Evolutionary conservation across 2,797 vertebrate genomes (phyloP).

Genomic region (Oreochromis mossambicus): DNA sequence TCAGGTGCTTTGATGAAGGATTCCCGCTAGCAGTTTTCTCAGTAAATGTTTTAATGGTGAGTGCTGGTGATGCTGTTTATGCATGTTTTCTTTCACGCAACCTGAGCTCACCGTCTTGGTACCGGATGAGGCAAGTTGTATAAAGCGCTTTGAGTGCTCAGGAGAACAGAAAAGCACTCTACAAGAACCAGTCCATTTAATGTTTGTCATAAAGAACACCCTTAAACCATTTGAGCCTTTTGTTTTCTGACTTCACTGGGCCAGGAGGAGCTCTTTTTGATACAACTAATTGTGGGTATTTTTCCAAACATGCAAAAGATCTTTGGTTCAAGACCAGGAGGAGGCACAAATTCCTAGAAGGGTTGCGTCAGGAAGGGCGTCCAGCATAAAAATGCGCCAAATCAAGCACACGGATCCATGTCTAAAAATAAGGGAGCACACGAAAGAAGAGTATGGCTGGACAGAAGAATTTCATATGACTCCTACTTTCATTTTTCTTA

Average conservation of each 20-base stretch:
- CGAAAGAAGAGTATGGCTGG: not conserved
- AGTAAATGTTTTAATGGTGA: not conserved
- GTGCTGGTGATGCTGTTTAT: not conserved
- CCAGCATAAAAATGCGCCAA: not conserved
- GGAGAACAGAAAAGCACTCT: not conserved
- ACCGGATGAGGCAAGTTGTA: not conserved
- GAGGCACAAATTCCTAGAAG: not conserved
- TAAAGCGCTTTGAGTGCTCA: not conserved
- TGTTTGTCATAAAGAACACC: not conserved
- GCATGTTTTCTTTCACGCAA: not conserved
- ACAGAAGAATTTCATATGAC: not conserved
- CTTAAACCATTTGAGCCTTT: not conserved
- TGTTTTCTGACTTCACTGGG: not conserved
- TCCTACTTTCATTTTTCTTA: not conserved
- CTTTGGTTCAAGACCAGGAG: not conserved
- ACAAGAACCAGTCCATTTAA: not conserved
- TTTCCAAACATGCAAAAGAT: not conserved
- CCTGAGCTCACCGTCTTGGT: not conserved
- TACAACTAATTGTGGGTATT: not conserved
- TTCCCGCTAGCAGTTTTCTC: not conserved
- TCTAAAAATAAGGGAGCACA: not conserved
- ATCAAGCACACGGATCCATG: not conserved
- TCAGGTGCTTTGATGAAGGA: not conserved
- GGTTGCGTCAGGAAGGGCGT: not conserved
- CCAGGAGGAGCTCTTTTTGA: not conserved